Evolutionary conservation across 2,888 invertebrate species (phyloP).

Genomic region (Escarpia spicata): DNA sequence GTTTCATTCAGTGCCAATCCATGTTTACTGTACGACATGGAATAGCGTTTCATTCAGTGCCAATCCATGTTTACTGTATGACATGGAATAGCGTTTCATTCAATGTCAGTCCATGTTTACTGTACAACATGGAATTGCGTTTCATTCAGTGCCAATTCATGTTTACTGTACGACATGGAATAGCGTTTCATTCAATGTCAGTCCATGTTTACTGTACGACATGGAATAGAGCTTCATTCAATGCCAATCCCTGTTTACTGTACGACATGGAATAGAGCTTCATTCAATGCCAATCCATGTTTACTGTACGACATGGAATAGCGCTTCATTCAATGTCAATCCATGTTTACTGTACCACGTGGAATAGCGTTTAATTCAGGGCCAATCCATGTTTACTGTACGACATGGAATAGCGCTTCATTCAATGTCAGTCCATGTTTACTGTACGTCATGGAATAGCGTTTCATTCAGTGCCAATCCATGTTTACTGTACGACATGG

Average conservation of each 20-base stretch:
- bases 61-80: background rate
- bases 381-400: background rate
- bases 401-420: background rate
- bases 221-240: too few species aligned
- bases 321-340: too few species aligned
- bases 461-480: background rate
- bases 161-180: too few species aligned
- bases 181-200: too few species aligned
- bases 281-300: background rate
- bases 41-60: background rate
- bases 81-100: background rate
- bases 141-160: too few species aligned
- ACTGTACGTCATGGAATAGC: background rate
- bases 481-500: too few species aligned
- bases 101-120: too few species aligned
- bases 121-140: too few species aligned
- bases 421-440: background rate
- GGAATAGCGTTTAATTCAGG: background rate
- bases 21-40: background rate
- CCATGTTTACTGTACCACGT: background rate
- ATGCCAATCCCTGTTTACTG: too few species aligned
- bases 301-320: background rate
- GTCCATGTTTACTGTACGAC: too few species aligned
- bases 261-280: too few species aligned
- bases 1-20: background rate